Evolutionary conservation across 2,888 invertebrate species (phyloP).

Genomic region (Axea sp.): DNA sequence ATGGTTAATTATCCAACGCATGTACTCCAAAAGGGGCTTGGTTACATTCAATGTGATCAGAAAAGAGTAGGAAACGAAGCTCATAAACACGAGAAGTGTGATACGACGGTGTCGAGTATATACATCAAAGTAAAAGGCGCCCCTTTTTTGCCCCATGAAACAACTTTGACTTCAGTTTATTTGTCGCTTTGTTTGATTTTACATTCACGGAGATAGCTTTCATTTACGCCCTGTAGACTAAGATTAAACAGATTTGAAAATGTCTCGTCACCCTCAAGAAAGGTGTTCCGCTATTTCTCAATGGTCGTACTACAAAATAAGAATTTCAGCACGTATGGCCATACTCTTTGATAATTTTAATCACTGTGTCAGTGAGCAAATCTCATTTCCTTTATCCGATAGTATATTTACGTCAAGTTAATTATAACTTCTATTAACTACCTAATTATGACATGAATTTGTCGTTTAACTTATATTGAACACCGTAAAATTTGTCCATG

Average conservation of each 20-base stretch:
- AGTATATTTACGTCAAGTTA: background rate
- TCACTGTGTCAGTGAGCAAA: slow-evolving; percentile 10
- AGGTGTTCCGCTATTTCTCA: slow-evolving; percentile 53
- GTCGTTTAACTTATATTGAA: too few relatives aligned
- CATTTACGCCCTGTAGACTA: slow-evolving; percentile 76
- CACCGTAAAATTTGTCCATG: too few relatives aligned
- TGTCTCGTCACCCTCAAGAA: slow-evolving; percentile 67
- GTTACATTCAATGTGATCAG: slow-evolving; percentile 70
- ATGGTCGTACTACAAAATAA: slow-evolving; percentile 36
- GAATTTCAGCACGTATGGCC: slow-evolving; percentile 40
- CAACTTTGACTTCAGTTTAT: slow-evolving; percentile 76
- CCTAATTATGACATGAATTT: too few relatives aligned
- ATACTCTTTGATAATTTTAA: slow-evolving; percentile 50
- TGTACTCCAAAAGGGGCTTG: slow-evolving; percentile 67
- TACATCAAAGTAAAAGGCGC: slow-evolving; percentile 73
- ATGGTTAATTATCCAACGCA: slow-evolving; percentile 75
- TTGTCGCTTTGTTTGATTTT: slow-evolving; percentile 79
- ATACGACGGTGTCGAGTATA: slow-evolving; percentile 72
- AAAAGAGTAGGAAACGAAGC: slow-evolving; percentile 68
- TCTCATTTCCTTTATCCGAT: slow-evolving; percentile 40
- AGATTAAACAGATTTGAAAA: slow-evolving; percentile 79
- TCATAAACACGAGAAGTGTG: slow-evolving; percentile 75
- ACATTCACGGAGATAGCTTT: slow-evolving; percentile 79
- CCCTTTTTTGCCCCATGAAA: slow-evolving; percentile 64
- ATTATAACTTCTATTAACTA: too few relatives aligned